These are phyloP conservation scores for Musca vetustissima DNA, from an alignment of 1,140 invertebrate species.

Conservation along the genomic window DNA sequence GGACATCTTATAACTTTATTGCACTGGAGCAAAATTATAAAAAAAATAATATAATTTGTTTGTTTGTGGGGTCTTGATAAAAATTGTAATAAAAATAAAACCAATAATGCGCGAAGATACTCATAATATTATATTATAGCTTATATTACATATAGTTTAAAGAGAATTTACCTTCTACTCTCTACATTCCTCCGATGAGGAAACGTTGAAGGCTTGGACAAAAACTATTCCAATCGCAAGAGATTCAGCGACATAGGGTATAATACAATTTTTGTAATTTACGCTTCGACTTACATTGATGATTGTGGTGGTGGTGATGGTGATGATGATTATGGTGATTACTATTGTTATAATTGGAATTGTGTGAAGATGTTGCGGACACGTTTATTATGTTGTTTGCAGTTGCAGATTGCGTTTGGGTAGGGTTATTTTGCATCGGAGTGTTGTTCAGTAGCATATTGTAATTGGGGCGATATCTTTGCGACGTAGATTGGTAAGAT, in stretches of 20 bases:
- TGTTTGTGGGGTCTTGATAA: background rate
- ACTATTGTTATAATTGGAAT: background rate
- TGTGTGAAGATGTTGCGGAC: background rate
- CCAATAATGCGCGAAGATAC: background rate
- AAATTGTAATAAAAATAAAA: background rate
- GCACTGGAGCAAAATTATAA: conserved; percentile 13
- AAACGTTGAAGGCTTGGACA: no score
- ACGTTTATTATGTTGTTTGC: background rate
- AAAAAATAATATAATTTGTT: conserved; percentile 1
- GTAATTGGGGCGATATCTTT: conserved; percentile 8
- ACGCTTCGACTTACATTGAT: conserved; percentile 51
- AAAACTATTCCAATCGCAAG: background rate
- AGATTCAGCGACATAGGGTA: conserved; percentile 52
- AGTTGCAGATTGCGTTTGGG: conserved; percentile 12
- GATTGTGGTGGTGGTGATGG: conserved; percentile 33
- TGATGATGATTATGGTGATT: conserved; percentile 44
- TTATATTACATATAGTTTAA: no score
- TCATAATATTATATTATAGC: no score
- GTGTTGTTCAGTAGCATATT: conserved; percentile 32
- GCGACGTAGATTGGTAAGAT: conserved; percentile 2
- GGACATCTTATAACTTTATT: conserved; percentile 13
- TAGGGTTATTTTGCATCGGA: conserved; percentile 15
- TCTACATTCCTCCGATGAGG: no score
- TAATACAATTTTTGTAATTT: conserved; percentile 55
- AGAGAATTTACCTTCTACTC: no score